Percentiles rank a stretch among this genome's conserved stretches.
Evolutionary conservation across 2,113 vertebrate genomes (phyloP).

Genomic region (Ictalurus punctatus): DNA sequence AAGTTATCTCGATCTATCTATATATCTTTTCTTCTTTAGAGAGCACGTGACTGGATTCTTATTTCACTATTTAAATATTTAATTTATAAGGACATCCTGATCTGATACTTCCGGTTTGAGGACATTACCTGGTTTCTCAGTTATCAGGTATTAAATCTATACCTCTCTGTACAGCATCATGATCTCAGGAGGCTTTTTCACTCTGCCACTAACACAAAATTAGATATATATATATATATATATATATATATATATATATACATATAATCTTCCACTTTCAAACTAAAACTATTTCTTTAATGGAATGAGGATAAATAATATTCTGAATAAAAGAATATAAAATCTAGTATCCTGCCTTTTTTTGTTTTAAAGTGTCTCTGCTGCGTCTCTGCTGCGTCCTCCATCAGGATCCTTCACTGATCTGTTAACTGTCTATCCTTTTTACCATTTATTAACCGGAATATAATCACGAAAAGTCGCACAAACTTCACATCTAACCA

Average conservation of each 20-base stretch:
- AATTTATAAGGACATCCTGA: background rate
- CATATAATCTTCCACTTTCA: background rate
- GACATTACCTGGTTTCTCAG: background rate
- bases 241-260: no score
- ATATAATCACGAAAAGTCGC: background rate
- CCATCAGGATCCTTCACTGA: background rate
- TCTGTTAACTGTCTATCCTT: background rate
- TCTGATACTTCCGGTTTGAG: background rate
- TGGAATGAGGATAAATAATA: background rate
- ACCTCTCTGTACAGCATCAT: background rate
- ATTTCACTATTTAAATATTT: background rate
- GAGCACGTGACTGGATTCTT: background rate
- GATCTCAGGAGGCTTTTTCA: background rate
- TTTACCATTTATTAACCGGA: background rate
- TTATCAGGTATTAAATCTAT: background rate
- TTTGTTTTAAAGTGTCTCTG: no score
- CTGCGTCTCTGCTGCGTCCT: no score
- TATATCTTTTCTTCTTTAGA: background rate
- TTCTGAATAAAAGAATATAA: no score
- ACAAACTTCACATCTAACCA: background rate
- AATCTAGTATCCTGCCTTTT: no score
- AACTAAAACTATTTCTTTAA: background rate
- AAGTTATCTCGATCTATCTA: background rate
- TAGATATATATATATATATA: no score
- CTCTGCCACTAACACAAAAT: background rate